These are phyloP conservation scores for Ptiloglossa arizonensis DNA, from an alignment of 1,140 invertebrate genomes.

Conservation along the genomic window DNA sequence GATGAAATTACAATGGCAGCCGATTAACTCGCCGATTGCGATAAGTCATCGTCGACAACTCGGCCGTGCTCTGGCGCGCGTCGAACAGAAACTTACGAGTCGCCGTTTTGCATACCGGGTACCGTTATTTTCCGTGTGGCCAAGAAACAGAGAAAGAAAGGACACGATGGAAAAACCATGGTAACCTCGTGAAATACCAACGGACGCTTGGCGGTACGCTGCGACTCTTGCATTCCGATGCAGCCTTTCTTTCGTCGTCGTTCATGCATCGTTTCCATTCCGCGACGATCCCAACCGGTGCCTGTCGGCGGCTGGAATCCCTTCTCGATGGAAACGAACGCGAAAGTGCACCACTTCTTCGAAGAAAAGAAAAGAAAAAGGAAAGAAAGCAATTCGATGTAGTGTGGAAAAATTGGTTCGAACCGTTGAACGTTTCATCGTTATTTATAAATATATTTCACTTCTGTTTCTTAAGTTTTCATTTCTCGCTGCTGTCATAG, in stretches of 20 bases:
- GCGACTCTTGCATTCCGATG: constrained; percentile 71
- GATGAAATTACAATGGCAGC: constrained; percentile 8
- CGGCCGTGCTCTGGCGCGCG: background rate
- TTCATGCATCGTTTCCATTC: constrained; percentile 44
- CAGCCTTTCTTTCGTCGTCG: constrained; percentile 49
- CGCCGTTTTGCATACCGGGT: background rate
- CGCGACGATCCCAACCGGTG: background rate
- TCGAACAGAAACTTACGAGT: background rate
- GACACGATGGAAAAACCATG: constrained; percentile 33
- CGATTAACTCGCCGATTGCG: constrained; percentile 15
- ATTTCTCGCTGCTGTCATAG: no score
- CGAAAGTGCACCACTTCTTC: background rate
- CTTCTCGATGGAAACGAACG: background rate
- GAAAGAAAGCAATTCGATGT: no score
- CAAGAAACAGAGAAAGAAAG: constrained; percentile 18
- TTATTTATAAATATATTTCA: no score
- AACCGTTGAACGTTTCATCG: no score
- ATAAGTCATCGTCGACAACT: background rate
- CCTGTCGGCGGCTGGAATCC: background rate
- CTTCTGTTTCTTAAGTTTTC: no score
- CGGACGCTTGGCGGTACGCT: constrained; percentile 24
- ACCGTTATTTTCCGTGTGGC: constrained; percentile 19
- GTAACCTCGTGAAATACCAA: constrained; percentile 68
- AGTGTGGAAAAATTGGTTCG: no score
- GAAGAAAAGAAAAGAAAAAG: background rate